Conservation (phyloP, 2,113 vertebrate genomes). For the Rhinoderma darwinii region DNA sequence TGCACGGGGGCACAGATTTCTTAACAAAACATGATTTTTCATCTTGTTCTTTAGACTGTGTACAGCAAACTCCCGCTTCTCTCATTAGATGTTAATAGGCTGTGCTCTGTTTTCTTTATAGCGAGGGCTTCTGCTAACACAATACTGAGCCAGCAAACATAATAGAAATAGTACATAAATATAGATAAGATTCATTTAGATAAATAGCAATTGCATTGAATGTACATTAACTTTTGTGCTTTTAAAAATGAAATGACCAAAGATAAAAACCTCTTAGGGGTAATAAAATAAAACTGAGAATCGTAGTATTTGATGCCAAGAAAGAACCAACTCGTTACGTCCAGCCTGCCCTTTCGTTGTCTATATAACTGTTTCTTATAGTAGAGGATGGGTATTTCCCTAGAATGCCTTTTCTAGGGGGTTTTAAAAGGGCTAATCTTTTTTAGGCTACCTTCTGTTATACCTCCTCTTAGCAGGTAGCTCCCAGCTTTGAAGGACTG, state of each 20-base stretch:
- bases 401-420: background rate
- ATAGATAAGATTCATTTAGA: constrained; percentile 30
- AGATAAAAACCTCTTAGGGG: constrained; percentile 4
- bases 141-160: constrained; percentile 12
- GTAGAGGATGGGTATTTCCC: background rate
- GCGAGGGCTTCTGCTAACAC: constrained; percentile 23
- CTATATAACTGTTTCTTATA: background rate
- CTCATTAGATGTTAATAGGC: constrained; percentile 55
- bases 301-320: background rate
- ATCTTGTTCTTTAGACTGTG: constrained; percentile 45
- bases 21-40: constrained; percentile 49
- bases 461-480: too few relatives aligned
- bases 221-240: constrained; percentile 24
- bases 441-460: background rate
- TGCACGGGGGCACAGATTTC: constrained; percentile 5
- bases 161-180: constrained; percentile 25
- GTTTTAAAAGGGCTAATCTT: background rate
- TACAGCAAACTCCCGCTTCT: constrained; percentile 42
- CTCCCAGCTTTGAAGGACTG: too few relatives aligned
- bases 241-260: constrained; percentile 23
- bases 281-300: constrained; percentile 12
- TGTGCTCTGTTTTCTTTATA: constrained; percentile 52
- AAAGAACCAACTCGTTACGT: background rate
- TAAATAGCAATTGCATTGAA: constrained; percentile 20
- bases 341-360: background rate